Evolutionary conservation across 2,113 vertebrate genomes (phyloP).

Genomic region (Ciconia boyciana): DNA sequence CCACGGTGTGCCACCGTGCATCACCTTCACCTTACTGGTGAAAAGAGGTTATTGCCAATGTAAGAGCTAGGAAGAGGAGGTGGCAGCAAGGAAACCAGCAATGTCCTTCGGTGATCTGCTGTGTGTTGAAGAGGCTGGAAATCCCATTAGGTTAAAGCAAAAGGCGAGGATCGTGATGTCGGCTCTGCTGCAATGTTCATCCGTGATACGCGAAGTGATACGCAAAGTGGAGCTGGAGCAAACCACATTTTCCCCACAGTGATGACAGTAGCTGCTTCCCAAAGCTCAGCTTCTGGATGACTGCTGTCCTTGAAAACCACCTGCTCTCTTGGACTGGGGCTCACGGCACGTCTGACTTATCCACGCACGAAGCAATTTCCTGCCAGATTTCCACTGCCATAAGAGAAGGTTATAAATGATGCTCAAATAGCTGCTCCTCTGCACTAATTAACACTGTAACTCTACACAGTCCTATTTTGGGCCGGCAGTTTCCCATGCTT

Average conservation of each 20-base stretch:
- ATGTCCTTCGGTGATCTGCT: neutral
- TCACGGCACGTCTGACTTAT: neutral
- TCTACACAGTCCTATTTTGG: neutral
- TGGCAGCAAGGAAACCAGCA: neutral
- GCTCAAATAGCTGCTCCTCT: neutral
- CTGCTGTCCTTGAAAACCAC: neutral
- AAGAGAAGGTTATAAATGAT: neutral
- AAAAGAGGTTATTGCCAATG: neutral
- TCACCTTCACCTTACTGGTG: neutral
- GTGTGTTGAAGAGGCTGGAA: neutral
- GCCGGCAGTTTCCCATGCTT: fast-evolving
- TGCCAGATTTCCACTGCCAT: neutral
- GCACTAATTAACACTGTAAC: neutral
- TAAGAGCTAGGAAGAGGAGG: neutral
- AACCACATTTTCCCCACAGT: neutral
- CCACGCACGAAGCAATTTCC: neutral
- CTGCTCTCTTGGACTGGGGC: neutral
- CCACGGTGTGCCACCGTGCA: fast-evolving
- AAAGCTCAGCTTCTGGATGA: neutral
- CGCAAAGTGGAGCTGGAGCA: neutral
- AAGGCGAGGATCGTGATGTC: neutral
- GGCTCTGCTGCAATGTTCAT: neutral
- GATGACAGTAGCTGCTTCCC: neutral
- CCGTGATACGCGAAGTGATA: neutral
- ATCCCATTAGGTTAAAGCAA: neutral